Base-by-base conservation (phyloP, 23 tunicate species). In the Clavelina lepadiformis region DNA sequence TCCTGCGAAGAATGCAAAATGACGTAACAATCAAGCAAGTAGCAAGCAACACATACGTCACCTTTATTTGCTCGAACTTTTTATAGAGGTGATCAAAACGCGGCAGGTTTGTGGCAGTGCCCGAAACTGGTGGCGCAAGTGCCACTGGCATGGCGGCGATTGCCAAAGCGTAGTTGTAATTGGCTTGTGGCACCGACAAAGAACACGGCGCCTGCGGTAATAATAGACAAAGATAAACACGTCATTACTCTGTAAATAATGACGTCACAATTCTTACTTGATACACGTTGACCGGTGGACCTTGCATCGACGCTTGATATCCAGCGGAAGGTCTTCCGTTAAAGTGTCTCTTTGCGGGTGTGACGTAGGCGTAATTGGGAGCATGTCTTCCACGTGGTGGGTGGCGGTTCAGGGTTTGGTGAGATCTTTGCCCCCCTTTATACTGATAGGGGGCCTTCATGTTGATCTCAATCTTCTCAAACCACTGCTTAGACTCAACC, bases 11-110 rank as follows among this genome's bases (percentile, higher is more conserved):
- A 2, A 56, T 3, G 30, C 22, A 56, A 3, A 23, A 7, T n/a
- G n/a, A n/a, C n/a, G n/a, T n/a, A n/a, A n/a, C n/a, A n/a, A n/a
- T n/a, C n/a, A n/a, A n/a, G n/a, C n/a, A n/a, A n/a, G n/a, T n/a
- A n/a, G n/a, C n/a, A n/a, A n/a, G n/a, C n/a, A n/a, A n/a, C n/a
- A n/a, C n/a, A n/a, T n/a, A 63, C 18, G 24, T 34, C 24, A 80
- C 87, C 77, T 80, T 80, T 68, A 71, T 71, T 26, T 61, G 62
- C 35, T 80, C 87, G 50, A 80, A 80, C 23, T 80, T 79, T 24
- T 71, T 36, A 37, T 80, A 80, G 21, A 71, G 34, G n/a, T n/a
- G 32, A 3, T 61, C 63, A 28, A 80, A 80, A 53, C 72, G 72
- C 24, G 87, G 87, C 18, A 59, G 78, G 0, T 31, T 55, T 46